Evolutionary conservation across 2,113 vertebrate species (phyloP), one percentile per base, ranked within the genome.

Genomic region (Poeciliopsis retropinna): DNA sequence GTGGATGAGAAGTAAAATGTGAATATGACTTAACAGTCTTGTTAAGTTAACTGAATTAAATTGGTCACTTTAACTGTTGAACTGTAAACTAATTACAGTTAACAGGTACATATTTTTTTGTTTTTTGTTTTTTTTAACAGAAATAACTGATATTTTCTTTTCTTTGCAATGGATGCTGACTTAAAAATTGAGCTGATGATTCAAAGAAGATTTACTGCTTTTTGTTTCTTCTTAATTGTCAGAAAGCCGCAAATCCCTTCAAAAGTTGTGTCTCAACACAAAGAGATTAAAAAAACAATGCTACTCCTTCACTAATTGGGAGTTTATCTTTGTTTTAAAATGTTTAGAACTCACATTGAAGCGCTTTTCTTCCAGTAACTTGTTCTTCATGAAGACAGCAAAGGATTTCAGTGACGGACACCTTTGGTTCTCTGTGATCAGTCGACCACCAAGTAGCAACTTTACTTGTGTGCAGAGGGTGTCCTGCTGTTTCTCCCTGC

Each of bases 371-470:
- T 34, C 3, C 86, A 98, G 97, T 83, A 97, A 98, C 79, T 87
- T 98, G 68, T 98, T 99, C 91, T 95, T 95, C 80, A 94, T 93
- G 92, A 97, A 96, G 91, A 96, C 96, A 0, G 92, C 95, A 15
- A 92, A 87, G 15, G 97, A 95, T 80, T 97, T 98, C 89, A 94
- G 91, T 12, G 97, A 98, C 0, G 94, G 96, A 14, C 97, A 98
- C 83, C 95, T 98, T 69, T 98, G 97, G 97, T 97, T 94, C 67
- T 98, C 97, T 0, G 93, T 98, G 90, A 92, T 98, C 85, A 96
- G 80, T 70, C 91, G 95, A 27, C 95, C 94, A 0, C 90, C 96
- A 0, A 86, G 90, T 60, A 98, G 97, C 92, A 90, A 83, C 76
- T 98, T 98, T 91, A 97, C 96, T 0, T 80, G 96, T 7, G 96